Evolutionary conservation across 2,797 vertebrate genomes (phyloP).

Genomic region (Cercopithecus mitis): DNA sequence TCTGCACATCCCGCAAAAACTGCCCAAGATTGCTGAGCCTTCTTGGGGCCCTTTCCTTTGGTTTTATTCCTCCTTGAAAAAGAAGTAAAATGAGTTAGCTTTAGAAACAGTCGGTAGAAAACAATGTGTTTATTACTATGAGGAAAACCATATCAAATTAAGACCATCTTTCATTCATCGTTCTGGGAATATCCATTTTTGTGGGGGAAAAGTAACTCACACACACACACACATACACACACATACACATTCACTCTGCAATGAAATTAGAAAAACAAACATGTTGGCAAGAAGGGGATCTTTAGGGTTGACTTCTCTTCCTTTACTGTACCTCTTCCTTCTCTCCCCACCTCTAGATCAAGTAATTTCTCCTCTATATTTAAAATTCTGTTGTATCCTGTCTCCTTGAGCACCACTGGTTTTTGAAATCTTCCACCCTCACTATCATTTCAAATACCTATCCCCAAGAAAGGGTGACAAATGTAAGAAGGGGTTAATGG

Average conservation of each 20-base stretch:
- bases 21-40: not conserved
- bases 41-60: not conserved
- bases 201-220: not conserved
- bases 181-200: not conserved
- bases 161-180: not conserved
- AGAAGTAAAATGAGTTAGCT: not conserved
- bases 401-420: not conserved
- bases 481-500: not conserved
- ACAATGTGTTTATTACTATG: not conserved
- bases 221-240: no score
- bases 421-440: not conserved
- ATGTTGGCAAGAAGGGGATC: not conserved
- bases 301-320: not conserved
- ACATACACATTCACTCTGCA: not conserved
- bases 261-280: conserved; percentile 14
- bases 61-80: conserved; percentile 8
- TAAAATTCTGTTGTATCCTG: not conserved
- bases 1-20: not conserved
- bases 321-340: not conserved
- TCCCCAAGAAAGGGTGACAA: not conserved
- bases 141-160: not conserved
- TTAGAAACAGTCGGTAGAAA: not conserved
- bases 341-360: not conserved
- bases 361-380: not conserved
- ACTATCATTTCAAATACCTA: not conserved